Evolutionary conservation across 2,113 vertebrate species (phyloP), one percentile per base, ranked within the genome.

Genomic region (Aegithalos caudatus): DNA sequence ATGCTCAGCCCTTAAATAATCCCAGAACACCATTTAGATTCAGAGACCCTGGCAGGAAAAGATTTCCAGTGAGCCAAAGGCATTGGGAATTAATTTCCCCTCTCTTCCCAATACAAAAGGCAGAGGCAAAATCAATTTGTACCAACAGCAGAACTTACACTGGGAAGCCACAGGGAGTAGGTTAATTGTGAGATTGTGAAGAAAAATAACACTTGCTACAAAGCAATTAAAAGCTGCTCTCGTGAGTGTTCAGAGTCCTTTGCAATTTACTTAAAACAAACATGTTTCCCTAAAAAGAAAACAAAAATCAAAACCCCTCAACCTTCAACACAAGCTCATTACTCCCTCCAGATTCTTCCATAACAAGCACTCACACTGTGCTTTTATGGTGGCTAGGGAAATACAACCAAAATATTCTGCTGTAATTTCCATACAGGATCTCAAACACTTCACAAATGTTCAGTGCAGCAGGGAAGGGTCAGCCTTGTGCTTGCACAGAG

Each of bases 181-280:
- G 72, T 83, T 96, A 92, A 94, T 78, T 87, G 92, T 80, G 42
- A 90, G 92, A 93, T 28, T 77, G 60, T 12, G 17, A 88, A 76
- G 80, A 86, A 93, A 94, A 94, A 53, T 81, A 96, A 86, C 61
- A 31, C 69, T 92, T 81, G 67, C 61, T 90, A 83, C 50, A 53
- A 73, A 79, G 76, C 88, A 95, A 96, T 93, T 95, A 96, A 94
- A 96, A 92, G 65, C 76, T 7, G 5, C 57, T 74, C 91, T 89
- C 91, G 18, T 0, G 3, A 79, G 90, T 33, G 40, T 38, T 78
- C 54, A 23, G 50, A 61, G n/a, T 65, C 72, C 60, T 81, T 60
- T 38, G 23, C 56, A 94, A 93, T 95, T 78, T 81, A 86, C 56
- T 92, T 64, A 74, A 93, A 94, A 92, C 86, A 93, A 95, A 94